phyloP scores from a whole-genome alignment of 1,140 invertebrate species.

The Drosophila bipectinata region DNA sequence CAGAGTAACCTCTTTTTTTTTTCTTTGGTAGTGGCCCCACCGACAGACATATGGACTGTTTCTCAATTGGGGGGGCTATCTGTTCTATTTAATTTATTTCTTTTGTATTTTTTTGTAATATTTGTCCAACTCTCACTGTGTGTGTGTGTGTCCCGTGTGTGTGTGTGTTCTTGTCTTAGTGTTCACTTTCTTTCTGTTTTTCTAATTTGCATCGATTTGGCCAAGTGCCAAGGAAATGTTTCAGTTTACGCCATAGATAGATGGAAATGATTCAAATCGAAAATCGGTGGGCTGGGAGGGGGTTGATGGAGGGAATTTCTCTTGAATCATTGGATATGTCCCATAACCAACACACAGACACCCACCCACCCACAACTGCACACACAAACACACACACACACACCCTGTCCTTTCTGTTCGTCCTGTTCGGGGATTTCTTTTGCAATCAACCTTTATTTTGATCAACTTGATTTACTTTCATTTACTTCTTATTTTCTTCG shows the following conservation, averaged over 20 bases:
- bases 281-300: conserved; percentile 13
- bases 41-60: conserved; percentile 23
- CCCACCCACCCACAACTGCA: conserved; percentile 12
- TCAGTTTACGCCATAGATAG: conserved; percentile 66
- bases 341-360: conserved; percentile 31
- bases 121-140: conserved; percentile 34
- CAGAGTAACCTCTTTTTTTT: conserved; percentile 41
- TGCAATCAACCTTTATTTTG: conserved; percentile 22
- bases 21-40: conserved; percentile 1
- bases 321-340: conserved; percentile 37
- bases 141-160: conserved; percentile 32
- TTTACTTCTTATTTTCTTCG: conserved; percentile 48
- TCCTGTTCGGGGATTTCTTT: conserved; percentile 15
- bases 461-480: conserved; percentile 43
- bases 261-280: conserved; percentile 71
- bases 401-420: background rate
- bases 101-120: conserved; percentile 46
- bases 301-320: conserved; percentile 17
- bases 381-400: conserved; percentile 22
- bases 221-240: conserved; percentile 63
- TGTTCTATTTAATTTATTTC: conserved; percentile 33
- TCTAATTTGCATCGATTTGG: conserved; percentile 73
- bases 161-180: conserved; percentile 32
- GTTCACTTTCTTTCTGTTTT: conserved; percentile 55
- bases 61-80: conserved; percentile 49